phyloP scores from a whole-genome alignment of 2,888 invertebrate species.

The Seladonia tumulorum region DNA sequence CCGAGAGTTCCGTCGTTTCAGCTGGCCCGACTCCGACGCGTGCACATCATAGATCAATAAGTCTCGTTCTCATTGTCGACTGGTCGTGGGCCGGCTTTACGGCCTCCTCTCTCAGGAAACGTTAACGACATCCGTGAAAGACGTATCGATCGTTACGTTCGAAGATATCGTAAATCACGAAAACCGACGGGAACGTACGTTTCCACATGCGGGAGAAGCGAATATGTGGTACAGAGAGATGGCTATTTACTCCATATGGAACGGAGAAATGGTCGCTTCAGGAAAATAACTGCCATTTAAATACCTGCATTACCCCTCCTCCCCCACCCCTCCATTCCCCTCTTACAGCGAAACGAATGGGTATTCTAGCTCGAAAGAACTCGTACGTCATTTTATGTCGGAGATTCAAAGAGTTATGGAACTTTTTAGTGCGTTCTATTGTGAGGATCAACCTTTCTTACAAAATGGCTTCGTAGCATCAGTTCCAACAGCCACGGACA shows the following conservation, averaged over 20 bases:
- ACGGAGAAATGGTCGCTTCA: constrained; percentile 23
- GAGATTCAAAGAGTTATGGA: background rate
- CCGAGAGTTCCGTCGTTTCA: constrained; percentile 41
- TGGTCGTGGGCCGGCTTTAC: constrained; percentile 70
- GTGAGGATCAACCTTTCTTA: background rate
- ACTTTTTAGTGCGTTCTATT: background rate
- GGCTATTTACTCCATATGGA: constrained; percentile 23
- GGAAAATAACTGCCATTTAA: constrained; percentile 29
- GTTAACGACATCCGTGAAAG: constrained; percentile 77
- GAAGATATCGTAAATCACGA: constrained; percentile 70
- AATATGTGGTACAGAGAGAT: constrained; percentile 23
- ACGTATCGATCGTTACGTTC: constrained; percentile 72
- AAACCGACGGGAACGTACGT: constrained; percentile 47
- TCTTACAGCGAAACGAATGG: background rate
- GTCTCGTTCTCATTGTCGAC: constrained; percentile 70
- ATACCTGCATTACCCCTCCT: background rate
- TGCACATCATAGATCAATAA: constrained; percentile 79
- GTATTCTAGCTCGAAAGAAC: background rate
- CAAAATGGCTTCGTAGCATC: background rate
- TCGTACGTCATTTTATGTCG: background rate
- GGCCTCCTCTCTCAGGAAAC: constrained; percentile 81
- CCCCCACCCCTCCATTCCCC: too few relatives aligned
- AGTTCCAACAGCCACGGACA: background rate
- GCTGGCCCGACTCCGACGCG: constrained; percentile 72
- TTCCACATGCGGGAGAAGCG: constrained; percentile 39